Evolutionary conservation across 2,888 invertebrate genomes (phyloP), one percentile per base, ranked within the genome.

Genomic region (Agrilus mali): DNA sequence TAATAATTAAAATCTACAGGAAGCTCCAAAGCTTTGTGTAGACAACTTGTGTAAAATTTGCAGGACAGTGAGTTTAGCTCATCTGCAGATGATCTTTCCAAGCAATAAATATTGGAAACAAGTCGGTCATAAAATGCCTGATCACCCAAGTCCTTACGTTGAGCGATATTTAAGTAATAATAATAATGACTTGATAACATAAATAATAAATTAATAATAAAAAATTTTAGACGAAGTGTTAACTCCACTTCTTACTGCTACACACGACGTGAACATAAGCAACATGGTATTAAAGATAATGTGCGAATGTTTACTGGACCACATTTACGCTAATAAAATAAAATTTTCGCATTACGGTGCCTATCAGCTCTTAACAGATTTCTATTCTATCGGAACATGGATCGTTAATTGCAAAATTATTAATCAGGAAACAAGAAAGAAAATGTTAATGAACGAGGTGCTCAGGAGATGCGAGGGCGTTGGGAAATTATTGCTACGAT

Each of bases 241-340:
- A 50, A 65, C 81, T 44, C 89, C 89, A 1, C 82, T 86, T n/a
- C 69, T 87, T 53, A 73, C 74, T 52, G 84, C 88, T 36, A 82
- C 86, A 4, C 75, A 78, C 42, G 82, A 89, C 57, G 74, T 79
- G 40, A 70, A 76, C 6, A 82, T 85, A 35, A 73, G 82, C 20
- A 84, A 86, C 55, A 80, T 86, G 73, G 77, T 86, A 41, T 67
- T 90, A 31, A 79, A 81, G 59, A 78, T 89, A 27, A 81, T 87
- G 70, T 86, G 89, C 58, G 88, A 89, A 62, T 80, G 88, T 0
- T 89, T 88, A 88, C 68, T 90, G 41, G 86, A 89, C 61, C 86
- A 86, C 55, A 88, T 90, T 51, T 87, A 86, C 60, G 76, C 79
- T 38, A 80, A 84, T 50, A 80, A 80, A 63, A 82, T 89, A 17